Base-by-base conservation (phyloP, 2,797 vertebrate species). In the Pseudocheirus occidentalis region DNA sequence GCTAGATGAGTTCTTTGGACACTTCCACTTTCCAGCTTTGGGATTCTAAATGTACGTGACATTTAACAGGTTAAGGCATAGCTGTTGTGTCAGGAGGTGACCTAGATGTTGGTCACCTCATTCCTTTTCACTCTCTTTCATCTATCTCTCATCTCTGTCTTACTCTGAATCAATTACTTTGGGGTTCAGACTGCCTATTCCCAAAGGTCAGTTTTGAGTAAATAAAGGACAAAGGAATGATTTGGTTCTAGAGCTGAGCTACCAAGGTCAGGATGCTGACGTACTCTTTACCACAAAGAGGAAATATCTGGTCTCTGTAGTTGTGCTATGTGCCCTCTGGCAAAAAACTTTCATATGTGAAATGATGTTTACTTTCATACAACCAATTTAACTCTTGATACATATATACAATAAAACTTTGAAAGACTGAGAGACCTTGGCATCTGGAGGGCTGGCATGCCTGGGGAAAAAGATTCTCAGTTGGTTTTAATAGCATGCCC, bases 261-360 rank as follows among this genome's bases (percentile, higher is more conserved):
- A 16, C 34, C 16, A 18, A 73, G 34, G 62, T n/a, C 62, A 73
- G 62, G 16, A 46, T 87, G 73, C 10, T 50, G 73, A 87, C 40
- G 50, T 4, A 87, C 10, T 27, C 34, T 87, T 46, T 87, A 87
- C 40, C 21, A 50, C 24, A 21, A 87, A 1, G 40, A 46, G 24
- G 24, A 87, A 87, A 87, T 87, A 27, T 11, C 9, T 81, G 56
- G 14, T 73, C 54, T 92, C 21, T n/a, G 57, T 31, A 95, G 55
- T 40, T 46, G 58, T 91, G 93, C 50, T 90, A 89, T 73, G 46
- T 56, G 57, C 95, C 94, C 93, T 97, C 92, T 55, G 27, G 94
- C 91, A 90, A 16, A 94, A 28, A 90, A 90, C 28, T 50, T 90
- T 95, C 73, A 92, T 31, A 57, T 95, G 16, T 73, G 91, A 93